Percentiles rank a stretch among this genome's conserved stretches.
These are phyloP conservation scores for Trichacis sp. DNA, from an alignment of 2,888 invertebrate genomes.

Conservation along the genomic window DNA sequence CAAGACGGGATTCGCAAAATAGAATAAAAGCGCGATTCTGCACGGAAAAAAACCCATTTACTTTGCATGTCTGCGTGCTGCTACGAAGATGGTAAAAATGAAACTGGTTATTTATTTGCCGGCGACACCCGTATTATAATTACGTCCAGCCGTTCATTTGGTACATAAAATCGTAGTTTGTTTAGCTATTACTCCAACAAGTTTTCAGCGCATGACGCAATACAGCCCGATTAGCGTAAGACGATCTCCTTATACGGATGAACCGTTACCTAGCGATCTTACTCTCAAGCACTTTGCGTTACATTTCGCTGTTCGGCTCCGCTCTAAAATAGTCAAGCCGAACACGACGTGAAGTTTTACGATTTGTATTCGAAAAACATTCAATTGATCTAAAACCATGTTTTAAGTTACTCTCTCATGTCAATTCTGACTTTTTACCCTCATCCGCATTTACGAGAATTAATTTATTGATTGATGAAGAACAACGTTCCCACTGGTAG, in stretches of 20 bases:
- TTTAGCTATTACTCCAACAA: slow-evolving; percentile 14
- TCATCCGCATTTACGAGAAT: not conserved
- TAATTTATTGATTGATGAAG: not conserved
- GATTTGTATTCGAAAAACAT: no score
- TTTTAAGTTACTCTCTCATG: no score
- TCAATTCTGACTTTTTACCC: no score
- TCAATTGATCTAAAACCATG: no score
- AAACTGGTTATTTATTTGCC: not conserved
- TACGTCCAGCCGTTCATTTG: not conserved
- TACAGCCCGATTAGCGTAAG: slow-evolving; percentile 15
- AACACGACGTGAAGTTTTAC: not conserved
- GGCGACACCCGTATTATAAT: not conserved
- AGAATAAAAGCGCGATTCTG: not conserved
- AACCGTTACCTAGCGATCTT: slow-evolving; percentile 14
- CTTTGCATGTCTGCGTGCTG: not conserved
- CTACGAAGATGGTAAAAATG: not conserved
- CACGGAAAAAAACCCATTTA: not conserved
- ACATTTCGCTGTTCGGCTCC: slow-evolving; percentile 5
- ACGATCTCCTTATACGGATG: slow-evolving; percentile 12
- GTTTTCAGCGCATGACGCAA: slow-evolving; percentile 14
- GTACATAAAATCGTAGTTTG: slow-evolving; percentile 7
- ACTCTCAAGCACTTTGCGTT: slow-evolving; percentile 9
- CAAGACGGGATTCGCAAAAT: not conserved
- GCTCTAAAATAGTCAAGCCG: slow-evolving; percentile 1
- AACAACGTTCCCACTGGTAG: no score